Evolutionary conservation across 2,888 invertebrate species (phyloP), one percentile per base, ranked within the genome.

Genomic region (Myopa tessellatipennis): DNA sequence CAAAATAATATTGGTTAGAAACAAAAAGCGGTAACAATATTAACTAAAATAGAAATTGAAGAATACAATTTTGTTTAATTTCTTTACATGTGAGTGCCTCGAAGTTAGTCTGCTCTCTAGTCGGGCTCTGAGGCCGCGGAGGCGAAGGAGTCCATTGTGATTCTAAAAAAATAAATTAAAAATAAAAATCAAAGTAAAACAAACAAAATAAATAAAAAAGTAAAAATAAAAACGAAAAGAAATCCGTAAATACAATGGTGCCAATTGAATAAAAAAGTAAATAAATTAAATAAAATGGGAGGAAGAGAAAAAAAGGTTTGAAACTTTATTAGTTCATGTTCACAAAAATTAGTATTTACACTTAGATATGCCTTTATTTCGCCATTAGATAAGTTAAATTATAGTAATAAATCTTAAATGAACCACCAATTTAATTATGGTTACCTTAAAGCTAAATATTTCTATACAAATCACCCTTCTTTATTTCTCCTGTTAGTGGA

Each of bases 51-150:
- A 69, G 65, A 40, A 36, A 26, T 26, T 26, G 26, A 26, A 26
- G 65, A 80, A 68, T 74, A 10, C 67, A 60, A 77, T 79, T 81
- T 71, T 73, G 10, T 74, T 38, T 68, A 72, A 78, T 68, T 84
- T 88, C 87, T 89, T 90, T 90, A 90, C 90, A 90, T 90, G 90
- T 90, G 85, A 89, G 89, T 87, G 90, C 88, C 85, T 90, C 90
- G 89, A 90, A 90, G 90, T 89, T 90, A 88, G 90, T 90, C 90
- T 90, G 90, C 88, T 89, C 87, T 88, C 90, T 90, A 86, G 90
- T 85, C 81, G 90, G 90, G 87, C 90, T 90, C 87, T 89, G 90
- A 85, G 90, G 90, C 89, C 90, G 86, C 85, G 90, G 89, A 82
- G 90, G 90, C 87, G 90, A 90, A 86, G 90, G 86, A 83, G 90